phyloP scores from a whole-genome alignment of 2,888 invertebrate species.

The Hyposoter dolosus region DNA sequence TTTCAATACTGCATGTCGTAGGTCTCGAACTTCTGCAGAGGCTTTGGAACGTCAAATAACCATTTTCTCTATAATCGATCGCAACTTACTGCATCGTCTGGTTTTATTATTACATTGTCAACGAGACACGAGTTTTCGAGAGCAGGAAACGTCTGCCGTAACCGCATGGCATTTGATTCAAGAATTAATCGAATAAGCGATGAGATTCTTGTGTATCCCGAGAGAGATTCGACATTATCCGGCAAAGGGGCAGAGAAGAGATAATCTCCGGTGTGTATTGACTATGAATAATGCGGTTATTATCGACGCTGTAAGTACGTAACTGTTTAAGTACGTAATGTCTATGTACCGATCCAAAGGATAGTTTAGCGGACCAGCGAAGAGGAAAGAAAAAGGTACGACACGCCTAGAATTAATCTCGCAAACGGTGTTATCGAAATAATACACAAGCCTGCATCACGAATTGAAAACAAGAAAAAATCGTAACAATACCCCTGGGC shows the following conservation, averaged over 20 bases:
- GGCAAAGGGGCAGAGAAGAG: slow-evolving; percentile 6
- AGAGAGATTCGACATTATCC: slow-evolving; percentile 7
- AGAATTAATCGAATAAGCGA: slow-evolving; percentile 64
- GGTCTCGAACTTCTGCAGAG: slow-evolving; percentile 39
- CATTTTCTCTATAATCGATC: slow-evolving; percentile 57
- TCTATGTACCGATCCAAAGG: slow-evolving; percentile 25
- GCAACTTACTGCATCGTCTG: slow-evolving; percentile 55
- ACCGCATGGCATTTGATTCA: slow-evolving; percentile 37
- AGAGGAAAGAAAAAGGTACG: slow-evolving; percentile 3
- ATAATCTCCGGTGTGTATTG: slow-evolving; percentile 52
- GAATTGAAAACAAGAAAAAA: slow-evolving; percentile 7
- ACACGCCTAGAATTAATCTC: slow-evolving; percentile 35
- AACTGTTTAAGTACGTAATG: slow-evolving; percentile 30
- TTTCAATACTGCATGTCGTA: slow-evolving; percentile 52
- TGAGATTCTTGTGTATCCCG: slow-evolving; percentile 45
- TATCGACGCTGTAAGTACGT: slow-evolving; percentile 43
- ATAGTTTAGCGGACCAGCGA: slow-evolving; percentile 13
- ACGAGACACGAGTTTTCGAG: slow-evolving; percentile 34
- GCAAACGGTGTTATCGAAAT: slow-evolving; percentile 21
- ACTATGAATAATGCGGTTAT: slow-evolving; percentile 59
- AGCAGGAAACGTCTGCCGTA: slow-evolving; percentile 35
- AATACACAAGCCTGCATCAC: slow-evolving; percentile 9
- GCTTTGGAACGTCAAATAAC: slow-evolving; percentile 40
- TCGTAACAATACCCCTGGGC: neutral
- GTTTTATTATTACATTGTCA: slow-evolving; percentile 50